These are phyloP conservation scores for Cynaeus angustus DNA, from an alignment of 2,888 invertebrate species.

Conservation along the genomic window DNA sequence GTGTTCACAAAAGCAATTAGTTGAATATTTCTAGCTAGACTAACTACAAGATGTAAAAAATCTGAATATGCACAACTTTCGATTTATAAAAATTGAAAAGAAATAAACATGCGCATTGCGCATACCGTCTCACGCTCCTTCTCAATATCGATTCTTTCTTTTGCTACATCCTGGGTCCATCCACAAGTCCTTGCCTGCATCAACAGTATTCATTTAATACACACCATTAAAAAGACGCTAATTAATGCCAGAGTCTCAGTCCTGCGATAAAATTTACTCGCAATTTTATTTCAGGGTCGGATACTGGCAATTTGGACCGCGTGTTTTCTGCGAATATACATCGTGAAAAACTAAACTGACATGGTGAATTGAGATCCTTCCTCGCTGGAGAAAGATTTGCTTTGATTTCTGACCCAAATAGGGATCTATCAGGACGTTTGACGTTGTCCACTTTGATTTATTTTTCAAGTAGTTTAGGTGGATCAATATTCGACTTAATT, in stretches of 20 bases:
- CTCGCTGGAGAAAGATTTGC: slow-evolving; percentile 29
- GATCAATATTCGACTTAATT: slow-evolving; percentile 14
- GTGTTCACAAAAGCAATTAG: slow-evolving; percentile 40
- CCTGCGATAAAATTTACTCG: slow-evolving; percentile 23
- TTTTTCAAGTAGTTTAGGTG: not conserved
- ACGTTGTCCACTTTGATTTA: slow-evolving; percentile 20
- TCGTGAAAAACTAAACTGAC: slow-evolving; percentile 29
- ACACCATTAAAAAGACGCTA: slow-evolving; percentile 22
- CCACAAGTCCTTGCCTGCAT: slow-evolving; percentile 58
- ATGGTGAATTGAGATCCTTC: slow-evolving; percentile 22
- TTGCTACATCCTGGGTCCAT: slow-evolving; percentile 60
- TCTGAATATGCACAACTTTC: slow-evolving; percentile 42
- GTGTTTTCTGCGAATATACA: slow-evolving; percentile 15
- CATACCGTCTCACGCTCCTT: slow-evolving; percentile 61
- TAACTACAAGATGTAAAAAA: slow-evolving; percentile 28
- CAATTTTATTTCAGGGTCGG: slow-evolving; percentile 20
- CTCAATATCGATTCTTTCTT: slow-evolving; percentile 65
- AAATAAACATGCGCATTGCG: slow-evolving; percentile 64
- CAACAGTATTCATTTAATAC: slow-evolving; percentile 55
- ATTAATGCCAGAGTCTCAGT: not conserved
- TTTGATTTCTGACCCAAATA: slow-evolving; percentile 21
- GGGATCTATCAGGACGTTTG: slow-evolving; percentile 15
- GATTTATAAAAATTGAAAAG: slow-evolving; percentile 57
- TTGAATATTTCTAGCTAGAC: slow-evolving; percentile 32
- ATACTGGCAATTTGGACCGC: slow-evolving; percentile 13